Conservation (phyloP, 2,113 vertebrate genomes). For the Xenopus borealis region DNA sequence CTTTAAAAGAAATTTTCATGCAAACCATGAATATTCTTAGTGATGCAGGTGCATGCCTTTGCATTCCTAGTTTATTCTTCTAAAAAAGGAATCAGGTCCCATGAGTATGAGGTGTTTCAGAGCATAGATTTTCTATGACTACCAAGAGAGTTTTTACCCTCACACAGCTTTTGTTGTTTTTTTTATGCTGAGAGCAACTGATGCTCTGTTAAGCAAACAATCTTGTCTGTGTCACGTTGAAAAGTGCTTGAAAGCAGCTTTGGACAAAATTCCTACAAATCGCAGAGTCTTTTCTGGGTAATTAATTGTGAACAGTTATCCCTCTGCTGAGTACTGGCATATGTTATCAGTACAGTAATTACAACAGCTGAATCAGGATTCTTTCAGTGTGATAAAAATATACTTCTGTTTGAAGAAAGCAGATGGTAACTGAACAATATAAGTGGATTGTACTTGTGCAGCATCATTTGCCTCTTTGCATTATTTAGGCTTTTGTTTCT, state of each 20-base stretch:
- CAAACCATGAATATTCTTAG: too few species aligned
- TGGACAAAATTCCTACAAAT: slow-evolving; percentile 29
- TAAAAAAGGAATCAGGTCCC: slow-evolving; percentile 7
- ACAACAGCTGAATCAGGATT: slow-evolving; percentile 40
- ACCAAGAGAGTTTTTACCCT: slow-evolving; percentile 30
- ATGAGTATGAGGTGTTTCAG: slow-evolving; percentile 21
- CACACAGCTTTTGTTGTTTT: slow-evolving; percentile 26
- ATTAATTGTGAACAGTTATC: slow-evolving; percentile 38
- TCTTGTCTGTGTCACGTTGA: slow-evolving; percentile 29
- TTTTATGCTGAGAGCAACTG: slow-evolving; percentile 30
- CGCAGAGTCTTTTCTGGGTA: slow-evolving; percentile 35
- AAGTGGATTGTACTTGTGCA: slow-evolving; percentile 11
- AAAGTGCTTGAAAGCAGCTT: slow-evolving; percentile 21
- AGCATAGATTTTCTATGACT: slow-evolving; percentile 31
- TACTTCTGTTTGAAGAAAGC: slow-evolving; percentile 25
- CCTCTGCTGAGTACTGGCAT: slow-evolving; percentile 28
- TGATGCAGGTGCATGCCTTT: background rate
- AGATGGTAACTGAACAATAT: slow-evolving; percentile 30
- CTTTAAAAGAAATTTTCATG: too few species aligned
- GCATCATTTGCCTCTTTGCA: slow-evolving; percentile 20
- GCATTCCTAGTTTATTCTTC: slow-evolving; percentile 6
- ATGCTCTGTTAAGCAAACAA: slow-evolving; percentile 44
- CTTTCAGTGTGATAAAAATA: slow-evolving; percentile 24
- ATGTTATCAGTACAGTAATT: slow-evolving; percentile 40
- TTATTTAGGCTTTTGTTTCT: background rate